Evolutionary conservation across 1,140 invertebrate genomes (phyloP).

Genomic region (Lanistes nyassanus): DNA sequence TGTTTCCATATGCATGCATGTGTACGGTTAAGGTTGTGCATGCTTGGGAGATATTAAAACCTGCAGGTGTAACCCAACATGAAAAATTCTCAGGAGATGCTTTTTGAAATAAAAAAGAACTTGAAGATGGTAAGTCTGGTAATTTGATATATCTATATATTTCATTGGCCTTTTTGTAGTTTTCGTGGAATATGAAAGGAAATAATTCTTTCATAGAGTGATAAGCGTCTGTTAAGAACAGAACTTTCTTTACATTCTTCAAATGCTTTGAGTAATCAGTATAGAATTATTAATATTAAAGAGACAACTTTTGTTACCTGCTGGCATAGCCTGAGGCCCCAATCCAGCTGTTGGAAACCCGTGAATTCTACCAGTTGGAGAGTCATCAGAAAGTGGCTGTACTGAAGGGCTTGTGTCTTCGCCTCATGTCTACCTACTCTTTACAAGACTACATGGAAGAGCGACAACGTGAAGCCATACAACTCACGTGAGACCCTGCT

Average conservation of each 20-base stretch:
- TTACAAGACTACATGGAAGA: slow-evolving; percentile 66
- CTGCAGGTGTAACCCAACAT: too few relatives aligned
- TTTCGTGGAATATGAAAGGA: background rate
- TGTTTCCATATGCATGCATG: too few relatives aligned
- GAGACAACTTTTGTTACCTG: background rate
- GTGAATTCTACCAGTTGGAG: slow-evolving; percentile 59
- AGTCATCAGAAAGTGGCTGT: slow-evolving; percentile 56
- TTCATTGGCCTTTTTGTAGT: too few relatives aligned
- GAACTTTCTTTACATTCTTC: background rate
- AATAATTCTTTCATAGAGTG: background rate
- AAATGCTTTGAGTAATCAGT: background rate
- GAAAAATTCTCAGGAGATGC: too few relatives aligned
- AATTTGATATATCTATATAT: too few relatives aligned
- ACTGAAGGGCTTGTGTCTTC: slow-evolving; percentile 58
- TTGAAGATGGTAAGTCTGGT: too few relatives aligned
- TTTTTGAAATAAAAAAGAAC: too few relatives aligned
- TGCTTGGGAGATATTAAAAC: too few relatives aligned
- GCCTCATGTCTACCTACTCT: slow-evolving; percentile 62
- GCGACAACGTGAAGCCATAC: slow-evolving; percentile 50
- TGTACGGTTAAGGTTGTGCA: too few relatives aligned
- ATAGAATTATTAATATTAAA: background rate
- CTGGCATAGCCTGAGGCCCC: slow-evolving; percentile 53
- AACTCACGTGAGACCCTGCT: slow-evolving; percentile 48
- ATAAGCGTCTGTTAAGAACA: background rate
- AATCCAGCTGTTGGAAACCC: slow-evolving; percentile 53